Percentiles rank a stretch among this genome's conserved stretches.
Conservation (phyloP, 2,888 invertebrate species). For the Mesorhabditis spiculigera region DNA sequence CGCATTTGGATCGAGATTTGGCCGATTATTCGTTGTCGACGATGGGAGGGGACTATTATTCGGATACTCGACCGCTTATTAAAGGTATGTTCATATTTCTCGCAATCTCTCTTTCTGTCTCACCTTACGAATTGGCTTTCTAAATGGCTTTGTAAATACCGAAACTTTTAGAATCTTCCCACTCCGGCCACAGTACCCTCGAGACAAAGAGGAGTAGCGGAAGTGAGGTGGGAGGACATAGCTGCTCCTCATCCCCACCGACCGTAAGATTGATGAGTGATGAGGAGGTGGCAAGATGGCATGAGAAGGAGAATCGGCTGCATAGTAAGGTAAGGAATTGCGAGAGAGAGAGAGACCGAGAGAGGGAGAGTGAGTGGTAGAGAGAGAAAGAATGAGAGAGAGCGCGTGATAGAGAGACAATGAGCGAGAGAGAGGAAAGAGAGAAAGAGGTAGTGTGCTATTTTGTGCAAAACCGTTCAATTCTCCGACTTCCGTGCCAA, state of each 20-base stretch:
- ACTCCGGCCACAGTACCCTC: not conserved
- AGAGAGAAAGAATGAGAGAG: too few relatives aligned
- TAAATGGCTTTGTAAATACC: too few relatives aligned
- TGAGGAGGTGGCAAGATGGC: not conserved
- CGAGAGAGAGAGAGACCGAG: too few relatives aligned
- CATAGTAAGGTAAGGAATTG: not conserved
- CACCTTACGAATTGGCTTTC: too few relatives aligned
- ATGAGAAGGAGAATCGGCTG: not conserved
- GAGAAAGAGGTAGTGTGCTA: too few relatives aligned
- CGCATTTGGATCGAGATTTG: slow-evolving; percentile 32
- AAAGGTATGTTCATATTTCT: not conserved
- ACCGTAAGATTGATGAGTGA: slow-evolving; percentile 17
- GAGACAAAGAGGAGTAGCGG: not conserved
- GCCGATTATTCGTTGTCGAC: slow-evolving; percentile 37
- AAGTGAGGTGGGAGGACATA: not conserved
- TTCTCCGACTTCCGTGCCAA: too few relatives aligned
- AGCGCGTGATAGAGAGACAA: too few relatives aligned
- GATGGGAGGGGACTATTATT: slow-evolving; percentile 25
- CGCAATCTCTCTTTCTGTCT: too few relatives aligned
- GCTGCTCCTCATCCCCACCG: slow-evolving; percentile 7
- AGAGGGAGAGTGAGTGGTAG: too few relatives aligned
- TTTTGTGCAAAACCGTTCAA: too few relatives aligned
- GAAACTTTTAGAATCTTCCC: not conserved
- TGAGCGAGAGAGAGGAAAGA: too few relatives aligned
- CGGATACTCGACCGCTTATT: slow-evolving; percentile 33